Evolutionary conservation across 2,888 invertebrate species (phyloP), one percentile per base, ranked within the genome.

Genomic region (Subacronicta megacephala): DNA sequence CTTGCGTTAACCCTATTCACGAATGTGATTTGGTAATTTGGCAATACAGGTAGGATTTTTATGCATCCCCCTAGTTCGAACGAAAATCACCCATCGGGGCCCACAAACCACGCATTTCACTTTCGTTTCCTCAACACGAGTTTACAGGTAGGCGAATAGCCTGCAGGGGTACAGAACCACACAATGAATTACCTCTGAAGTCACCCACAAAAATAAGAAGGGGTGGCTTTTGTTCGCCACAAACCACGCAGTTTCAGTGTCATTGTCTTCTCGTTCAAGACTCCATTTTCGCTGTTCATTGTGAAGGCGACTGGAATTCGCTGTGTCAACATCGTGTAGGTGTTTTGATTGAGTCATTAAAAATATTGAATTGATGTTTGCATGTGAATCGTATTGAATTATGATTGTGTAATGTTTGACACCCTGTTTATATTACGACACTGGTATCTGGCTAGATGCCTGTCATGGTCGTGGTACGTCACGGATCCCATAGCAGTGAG

Each of bases 331-430:
- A 53, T 15, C 15, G 31, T 26, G 43, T 42, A 54, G 45, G 41
- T 53, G 51, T 60, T 60, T 45, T 68, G 41, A 55, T 57, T 72
- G 65, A 59, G 37, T 72, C 52, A 65, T 69, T 41, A 40, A 45
- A 57, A 60, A 35, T 54, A 70, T 52, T 52, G 15, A 47, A 60
- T 52, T 57, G n/a, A 40, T 37, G 47, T 58, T 61, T 66, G 41
- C 41, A 41, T 26, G 37, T 74, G 59, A 66, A 50, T 64, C 41
- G 55, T 59, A 38, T 44, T 52, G 1, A 52, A 45, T 23, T 43
- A 29, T 36, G 26, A 9, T 20, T 44, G 20, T 23, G 31, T 31
- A 31, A 23, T 35, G 23, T n/a, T 10, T 16, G 15, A 15, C 7
- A 26, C 10, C 1, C 15, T 20, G 13, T 41, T 23, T 23, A 37